These are phyloP conservation scores for Ifrita kowaldi DNA, from an alignment of 2,113 vertebrate genomes.

Conservation along the genomic window DNA sequence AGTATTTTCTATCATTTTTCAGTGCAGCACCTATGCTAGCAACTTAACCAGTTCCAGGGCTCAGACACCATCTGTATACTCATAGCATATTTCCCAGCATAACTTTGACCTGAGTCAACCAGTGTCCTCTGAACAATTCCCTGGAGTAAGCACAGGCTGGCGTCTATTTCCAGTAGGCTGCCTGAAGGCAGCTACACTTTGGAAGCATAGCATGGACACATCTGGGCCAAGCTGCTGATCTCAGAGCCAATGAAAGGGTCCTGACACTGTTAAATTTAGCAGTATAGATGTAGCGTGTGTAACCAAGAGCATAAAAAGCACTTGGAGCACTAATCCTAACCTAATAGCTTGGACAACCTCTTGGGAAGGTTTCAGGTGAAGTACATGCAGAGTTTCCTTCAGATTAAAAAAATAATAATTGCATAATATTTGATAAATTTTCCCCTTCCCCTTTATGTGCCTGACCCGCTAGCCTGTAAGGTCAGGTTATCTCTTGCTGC, in stretches of 20 bases:
- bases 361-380: neutral
- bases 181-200: neutral
- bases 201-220: neutral
- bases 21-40: neutral
- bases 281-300: neutral
- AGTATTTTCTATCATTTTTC: neutral
- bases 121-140: neutral
- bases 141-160: neutral
- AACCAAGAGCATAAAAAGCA: neutral
- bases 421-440: neutral
- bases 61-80: neutral
- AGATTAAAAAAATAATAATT: neutral
- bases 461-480: neutral
- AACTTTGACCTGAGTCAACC: neutral
- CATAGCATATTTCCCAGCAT: neutral
- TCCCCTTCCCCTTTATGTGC: neutral
- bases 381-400: neutral
- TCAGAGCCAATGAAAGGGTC: neutral
- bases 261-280: constrained; percentile 26
- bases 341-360: neutral
- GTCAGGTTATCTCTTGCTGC: constrained; percentile 1
- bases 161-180: neutral
- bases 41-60: neutral
- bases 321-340: neutral
- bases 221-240: neutral